Evolutionary conservation across 35 echinoderm and acorn worm genomes (phyloP), one percentile per base, ranked within the genome.

Genomic region (Apostichopus parvimensis): DNA sequence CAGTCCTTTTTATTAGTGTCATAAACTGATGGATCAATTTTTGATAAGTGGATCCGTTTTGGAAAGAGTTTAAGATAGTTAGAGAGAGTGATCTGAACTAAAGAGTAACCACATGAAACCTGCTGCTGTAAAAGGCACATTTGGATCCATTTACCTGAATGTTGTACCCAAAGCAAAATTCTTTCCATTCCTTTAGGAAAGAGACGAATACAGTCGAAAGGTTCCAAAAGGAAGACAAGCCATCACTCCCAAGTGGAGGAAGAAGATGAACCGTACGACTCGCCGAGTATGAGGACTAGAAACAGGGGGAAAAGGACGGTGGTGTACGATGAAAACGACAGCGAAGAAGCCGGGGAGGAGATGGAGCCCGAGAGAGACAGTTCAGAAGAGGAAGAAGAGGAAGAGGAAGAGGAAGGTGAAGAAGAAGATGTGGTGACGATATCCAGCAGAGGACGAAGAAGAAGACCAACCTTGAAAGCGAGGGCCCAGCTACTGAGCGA

Each of bases 401-500:
- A 92, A 10, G 59, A 56, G 9, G 77, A 92, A 9, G 57, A 25
- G 6, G 28, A 34, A 34, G 28, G 28, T 34, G 57, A 25, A 8
- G 91, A 87, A 21, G 96, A 98, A 56, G 90, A 94, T 52, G 81
- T 92, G 22, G 57, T 86, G 1, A 92, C 91, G 18, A 90, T 99
- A 28, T 99, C 97, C 8, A 99, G 97, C 80, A 75, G 97, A 21
- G 97, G 97, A 4, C 56, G 97, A 58, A 80, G 95, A 0, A 18
- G 97, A 52, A 85, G 92, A 60, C 90, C 95, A 22, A 99, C 97
- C 8, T 81, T 25, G 24, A 25, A 25, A 25, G 24, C 24, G 24
- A 25, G 24, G 24, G 24, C 24, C 24, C 24, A 25, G 24, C 24
- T 25, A 25, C 24, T 25, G 24, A 25, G 24, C 24, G 24, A 25